Conservation (phyloP, 1,140 invertebrate genomes). For the Bombus pascuorum region DNA sequence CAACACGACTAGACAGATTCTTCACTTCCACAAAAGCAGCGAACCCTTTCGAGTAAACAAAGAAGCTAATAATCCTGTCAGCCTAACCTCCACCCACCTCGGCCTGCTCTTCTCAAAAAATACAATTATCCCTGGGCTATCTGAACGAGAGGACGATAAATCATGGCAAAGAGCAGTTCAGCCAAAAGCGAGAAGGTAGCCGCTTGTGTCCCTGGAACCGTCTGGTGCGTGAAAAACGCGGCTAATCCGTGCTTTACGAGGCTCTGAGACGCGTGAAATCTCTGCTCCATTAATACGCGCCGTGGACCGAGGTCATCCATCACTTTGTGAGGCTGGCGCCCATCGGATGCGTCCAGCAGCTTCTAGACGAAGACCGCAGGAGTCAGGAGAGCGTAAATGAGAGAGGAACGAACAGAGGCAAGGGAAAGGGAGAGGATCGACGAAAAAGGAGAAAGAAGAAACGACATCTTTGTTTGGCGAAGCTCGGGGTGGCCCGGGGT, state of each 20-base stretch:
- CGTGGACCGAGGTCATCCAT: slow-evolving; percentile 75
- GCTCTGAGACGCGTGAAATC: slow-evolving; percentile 78
- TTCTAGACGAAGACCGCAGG: not conserved
- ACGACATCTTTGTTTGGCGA: slow-evolving; percentile 78
- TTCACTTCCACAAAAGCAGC: not conserved
- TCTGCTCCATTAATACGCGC: slow-evolving; percentile 76
- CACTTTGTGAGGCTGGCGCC: slow-evolving; percentile 57
- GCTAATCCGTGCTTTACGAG: slow-evolving; percentile 63
- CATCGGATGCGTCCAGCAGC: slow-evolving; percentile 15
- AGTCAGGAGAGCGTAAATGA: not conserved
- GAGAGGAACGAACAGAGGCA: slow-evolving; percentile 4
- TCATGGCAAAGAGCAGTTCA: not conserved
- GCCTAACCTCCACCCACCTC: not conserved
- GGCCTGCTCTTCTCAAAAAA: not conserved
- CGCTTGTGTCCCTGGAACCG: not conserved
- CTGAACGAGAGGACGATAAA: not conserved
- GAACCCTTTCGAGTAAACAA: not conserved
- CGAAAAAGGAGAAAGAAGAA: slow-evolving; percentile 63
- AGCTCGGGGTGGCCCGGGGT: slow-evolving; percentile 79
- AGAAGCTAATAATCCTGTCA: not conserved
- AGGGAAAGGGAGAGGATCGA: slow-evolving; percentile 7
- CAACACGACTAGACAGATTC: not conserved
- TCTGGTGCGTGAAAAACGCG: slow-evolving; percentile 63
- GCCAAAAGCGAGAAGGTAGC: not conserved
- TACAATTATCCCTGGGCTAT: not conserved